Base-by-base conservation (phyloP, 2,888 invertebrate genomes). In the Folsomia candida region DNA sequence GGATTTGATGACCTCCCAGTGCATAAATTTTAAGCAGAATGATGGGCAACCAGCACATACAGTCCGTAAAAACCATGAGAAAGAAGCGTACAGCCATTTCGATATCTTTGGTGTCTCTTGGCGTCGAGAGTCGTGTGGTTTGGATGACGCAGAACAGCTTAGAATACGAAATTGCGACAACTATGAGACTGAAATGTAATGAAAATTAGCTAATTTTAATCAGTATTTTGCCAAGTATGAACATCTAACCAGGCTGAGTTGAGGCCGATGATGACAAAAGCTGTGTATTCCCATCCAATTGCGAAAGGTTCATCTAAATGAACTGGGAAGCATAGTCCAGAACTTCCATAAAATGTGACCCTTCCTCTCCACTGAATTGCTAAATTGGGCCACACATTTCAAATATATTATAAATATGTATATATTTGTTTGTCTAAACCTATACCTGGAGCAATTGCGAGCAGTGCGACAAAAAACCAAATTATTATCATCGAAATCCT, bases 41-140 rank as follows among this genome's bases (percentile, higher is more conserved):
- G 65, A 90, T 89, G 6, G 90, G 90, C 18, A 87, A 86, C 90
- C 90, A 90, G 81, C 90, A 90, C 67, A 87, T 82, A n/a, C 87
- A 87, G 81, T 90, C 88, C 0, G 90, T 89, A 27, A 90, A 81
- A 0, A 90, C 89, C 76, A 90, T 90, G 80, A 89, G 86, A 81
- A 90, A 89, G 81, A 90, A 89, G 74, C 88, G 83, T 25, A 89
- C 83, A 0, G 88, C 89, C 80, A 90, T 87, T 78, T 89, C 88
- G 72, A 86, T 87, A 78, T 90, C 89, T 58, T 79, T 75, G n/a
- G 69, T 65, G 29, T 27, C 24, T 29, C 87, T 81, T 1, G 88
- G 85, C 11, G 88, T 88, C 6, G 87, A 87, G 70, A 85, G 84
- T 47, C 89, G 84, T 0, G 89, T 89, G 76, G 83, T 84, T 84